Evolutionary conservation across 2,113 vertebrate genomes (phyloP).

Genomic region (Ammospiza nelsoni): DNA sequence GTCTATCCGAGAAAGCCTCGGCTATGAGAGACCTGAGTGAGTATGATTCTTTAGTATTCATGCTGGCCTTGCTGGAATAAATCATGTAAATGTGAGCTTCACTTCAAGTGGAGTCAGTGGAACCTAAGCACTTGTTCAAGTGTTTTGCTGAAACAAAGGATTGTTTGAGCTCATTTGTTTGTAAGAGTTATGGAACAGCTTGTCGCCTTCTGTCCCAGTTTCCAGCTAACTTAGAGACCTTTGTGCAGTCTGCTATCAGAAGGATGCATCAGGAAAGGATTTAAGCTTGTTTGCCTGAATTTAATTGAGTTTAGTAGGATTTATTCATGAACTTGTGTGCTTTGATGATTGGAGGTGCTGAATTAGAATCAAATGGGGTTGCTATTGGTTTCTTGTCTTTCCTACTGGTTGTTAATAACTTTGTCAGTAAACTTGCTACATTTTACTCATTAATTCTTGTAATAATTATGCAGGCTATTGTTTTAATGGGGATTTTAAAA

Average conservation of each 20-base stretch:
- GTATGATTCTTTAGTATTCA: slow-evolving; percentile 10
- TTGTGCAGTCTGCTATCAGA: neutral
- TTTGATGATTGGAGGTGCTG: neutral
- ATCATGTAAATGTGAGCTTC: neutral
- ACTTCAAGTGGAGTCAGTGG: slow-evolving; percentile 1
- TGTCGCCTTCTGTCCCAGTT: slow-evolving; percentile 8
- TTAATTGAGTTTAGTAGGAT: neutral
- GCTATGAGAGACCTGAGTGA: slow-evolving; percentile 79
- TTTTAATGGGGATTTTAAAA: neutral
- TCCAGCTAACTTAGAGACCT: neutral
- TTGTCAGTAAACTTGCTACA: neutral
- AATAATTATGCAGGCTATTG: neutral
- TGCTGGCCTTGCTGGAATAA: neutral
- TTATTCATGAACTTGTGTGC: neutral
- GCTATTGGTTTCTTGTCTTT: neutral
- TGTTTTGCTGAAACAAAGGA: slow-evolving; percentile 14
- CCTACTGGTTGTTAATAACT: neutral
- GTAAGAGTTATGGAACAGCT: neutral
- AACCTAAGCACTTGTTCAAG: neutral
- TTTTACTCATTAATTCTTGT: neutral
- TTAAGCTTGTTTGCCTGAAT: slow-evolving; percentile 10
- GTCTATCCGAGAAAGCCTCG: slow-evolving; percentile 83
- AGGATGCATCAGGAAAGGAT: neutral
- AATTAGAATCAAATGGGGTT: neutral
- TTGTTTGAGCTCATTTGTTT: slow-evolving; percentile 15